phyloP scores from a whole-genome alignment of 2,888 invertebrate genomes.

The Ashinkailepas kermadecensis region DNA sequence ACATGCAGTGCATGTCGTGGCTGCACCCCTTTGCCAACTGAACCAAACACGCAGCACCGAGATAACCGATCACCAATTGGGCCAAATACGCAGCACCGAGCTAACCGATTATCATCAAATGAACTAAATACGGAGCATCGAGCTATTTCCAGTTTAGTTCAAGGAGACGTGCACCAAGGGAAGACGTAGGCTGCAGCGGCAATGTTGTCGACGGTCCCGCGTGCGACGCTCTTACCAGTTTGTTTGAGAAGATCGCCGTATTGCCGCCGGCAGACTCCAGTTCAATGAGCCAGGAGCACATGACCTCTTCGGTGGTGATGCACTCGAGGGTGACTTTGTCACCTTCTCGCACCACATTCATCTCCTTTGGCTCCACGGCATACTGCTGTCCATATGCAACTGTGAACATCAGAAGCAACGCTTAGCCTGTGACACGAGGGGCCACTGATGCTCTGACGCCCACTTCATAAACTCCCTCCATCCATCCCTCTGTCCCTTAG shows the following conservation, averaged over 20 bases:
- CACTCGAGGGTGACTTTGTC: background rate
- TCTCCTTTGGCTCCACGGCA: background rate
- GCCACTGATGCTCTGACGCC: too few relatives aligned
- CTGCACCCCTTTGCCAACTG: too few relatives aligned
- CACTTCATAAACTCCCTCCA: too few relatives aligned
- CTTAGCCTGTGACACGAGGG: too few relatives aligned
- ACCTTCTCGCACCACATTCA: background rate
- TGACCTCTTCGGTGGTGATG: background rate
- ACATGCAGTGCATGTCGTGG: too few relatives aligned
- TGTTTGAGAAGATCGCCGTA: background rate
- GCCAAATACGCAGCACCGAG: too few relatives aligned
- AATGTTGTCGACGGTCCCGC: background rate
- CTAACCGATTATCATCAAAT: too few relatives aligned
- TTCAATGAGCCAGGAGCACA: background rate
- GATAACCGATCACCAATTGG: too few relatives aligned
- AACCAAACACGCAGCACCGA: too few relatives aligned
- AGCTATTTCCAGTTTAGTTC: background rate
- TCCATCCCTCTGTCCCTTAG: too few relatives aligned
- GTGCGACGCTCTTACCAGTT: background rate
- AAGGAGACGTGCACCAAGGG: background rate
- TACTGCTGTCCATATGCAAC: background rate
- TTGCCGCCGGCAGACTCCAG: background rate
- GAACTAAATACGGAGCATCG: background rate
- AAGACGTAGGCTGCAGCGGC: background rate
- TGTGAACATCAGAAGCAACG: background rate